Percentiles rank a stretch among this genome's conserved stretches.
Conservation (phyloP, 2,113 vertebrate genomes). For the Macrotis lagotis region DNA sequence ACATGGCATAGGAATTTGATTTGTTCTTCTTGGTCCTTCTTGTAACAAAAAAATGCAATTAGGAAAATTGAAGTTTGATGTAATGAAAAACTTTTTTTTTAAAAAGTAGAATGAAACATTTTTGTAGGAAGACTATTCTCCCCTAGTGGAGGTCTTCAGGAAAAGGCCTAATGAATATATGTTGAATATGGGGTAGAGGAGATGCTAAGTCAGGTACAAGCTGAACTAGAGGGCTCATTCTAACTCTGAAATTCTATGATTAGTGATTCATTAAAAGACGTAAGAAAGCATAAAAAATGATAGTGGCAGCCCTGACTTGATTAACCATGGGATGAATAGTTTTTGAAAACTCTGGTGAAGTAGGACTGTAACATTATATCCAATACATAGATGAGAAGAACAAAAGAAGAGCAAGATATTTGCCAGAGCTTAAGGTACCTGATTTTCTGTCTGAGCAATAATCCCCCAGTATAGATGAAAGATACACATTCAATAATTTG, state of each 20-base stretch:
- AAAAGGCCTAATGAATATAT: background rate
- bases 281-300: background rate
- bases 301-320: background rate
- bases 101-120: background rate
- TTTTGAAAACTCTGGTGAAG: background rate
- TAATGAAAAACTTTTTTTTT: background rate
- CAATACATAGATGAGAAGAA: background rate
- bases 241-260: background rate
- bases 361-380: background rate
- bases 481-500: background rate
- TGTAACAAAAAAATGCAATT: background rate
- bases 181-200: background rate
- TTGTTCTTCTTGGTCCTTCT: background rate
- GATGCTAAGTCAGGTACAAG: background rate
- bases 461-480: background rate
- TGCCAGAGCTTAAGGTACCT: background rate
- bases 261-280: background rate
- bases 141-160: background rate
- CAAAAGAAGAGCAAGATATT: background rate
- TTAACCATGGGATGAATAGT: background rate
- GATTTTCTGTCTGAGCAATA: background rate
- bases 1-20: background rate
- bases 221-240: background rate
- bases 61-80: background rate
- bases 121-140: background rate